Evolutionary conservation across 2,888 invertebrate genomes (phyloP).

Genomic region (Acanthoscelides obtectus): DNA sequence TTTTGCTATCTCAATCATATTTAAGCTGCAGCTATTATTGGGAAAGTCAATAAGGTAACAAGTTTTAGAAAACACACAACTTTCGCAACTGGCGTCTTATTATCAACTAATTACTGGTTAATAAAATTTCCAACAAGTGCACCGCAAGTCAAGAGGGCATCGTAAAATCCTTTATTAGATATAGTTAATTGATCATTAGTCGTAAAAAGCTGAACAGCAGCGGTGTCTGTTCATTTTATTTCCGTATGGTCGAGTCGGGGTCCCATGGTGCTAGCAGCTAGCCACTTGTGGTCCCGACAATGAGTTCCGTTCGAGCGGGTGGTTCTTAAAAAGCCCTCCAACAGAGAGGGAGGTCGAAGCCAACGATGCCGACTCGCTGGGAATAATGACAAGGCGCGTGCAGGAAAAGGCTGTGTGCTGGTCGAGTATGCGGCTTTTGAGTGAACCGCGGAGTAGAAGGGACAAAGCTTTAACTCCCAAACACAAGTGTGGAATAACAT

Average conservation of each 20-base stretch:
- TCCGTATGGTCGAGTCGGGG: neutral
- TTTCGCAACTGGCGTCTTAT: neutral
- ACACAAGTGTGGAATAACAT: too few species aligned
- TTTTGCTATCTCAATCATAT: neutral
- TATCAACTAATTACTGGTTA: neutral
- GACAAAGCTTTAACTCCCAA: neutral
- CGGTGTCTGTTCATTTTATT: neutral
- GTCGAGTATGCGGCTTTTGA: neutral
- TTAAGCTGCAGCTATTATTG: neutral
- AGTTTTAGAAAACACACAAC: neutral
- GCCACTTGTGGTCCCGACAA: neutral
- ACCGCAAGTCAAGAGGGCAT: neutral
- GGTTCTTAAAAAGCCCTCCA: neutral
- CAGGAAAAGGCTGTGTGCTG: neutral
- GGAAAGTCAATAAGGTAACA: neutral
- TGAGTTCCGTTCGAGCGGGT: neutral
- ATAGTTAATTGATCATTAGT: conserved; percentile 16
- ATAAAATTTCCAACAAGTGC: neutral
- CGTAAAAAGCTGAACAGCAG: neutral
- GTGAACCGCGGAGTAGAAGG: neutral
- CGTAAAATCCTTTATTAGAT: neutral
- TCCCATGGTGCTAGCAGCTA: neutral
- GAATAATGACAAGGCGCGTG: neutral
- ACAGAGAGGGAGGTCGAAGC: neutral
- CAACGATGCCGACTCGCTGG: neutral